Evolutionary conservation across 2,888 invertebrate genomes (phyloP).

Genomic region (Cylindroiulus punctatus): DNA sequence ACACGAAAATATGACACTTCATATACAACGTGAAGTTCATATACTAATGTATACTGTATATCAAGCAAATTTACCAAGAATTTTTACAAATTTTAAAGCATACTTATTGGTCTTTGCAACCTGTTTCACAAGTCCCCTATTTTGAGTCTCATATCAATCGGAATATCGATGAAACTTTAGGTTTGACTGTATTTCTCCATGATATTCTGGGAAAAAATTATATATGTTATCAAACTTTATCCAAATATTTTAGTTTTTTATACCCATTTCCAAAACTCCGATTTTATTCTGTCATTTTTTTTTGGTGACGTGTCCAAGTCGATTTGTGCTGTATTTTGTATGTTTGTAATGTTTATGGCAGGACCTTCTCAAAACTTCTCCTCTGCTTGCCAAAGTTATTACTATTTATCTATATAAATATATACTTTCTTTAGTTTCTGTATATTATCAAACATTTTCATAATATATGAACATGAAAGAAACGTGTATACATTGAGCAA

Average conservation of each 20-base stretch:
- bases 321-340: conserved; percentile 51
- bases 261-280: not conserved
- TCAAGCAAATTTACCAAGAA: too few species aligned
- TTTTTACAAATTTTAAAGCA: not conserved
- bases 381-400: conserved; percentile 63
- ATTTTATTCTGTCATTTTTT: not conserved
- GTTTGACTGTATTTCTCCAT: conserved; percentile 15
- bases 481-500: conserved; percentile 3
- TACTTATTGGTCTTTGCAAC: too few species aligned
- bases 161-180: not conserved
- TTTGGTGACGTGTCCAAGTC: conserved; percentile 50
- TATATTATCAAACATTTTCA: not conserved
- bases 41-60: too few species aligned
- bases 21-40: too few species aligned
- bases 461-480: not conserved
- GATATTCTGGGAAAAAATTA: not conserved
- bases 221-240: conserved; percentile 14
- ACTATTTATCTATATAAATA: conserved; percentile 52
- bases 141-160: not conserved
- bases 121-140: too few species aligned
- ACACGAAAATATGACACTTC: too few species aligned
- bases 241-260: not conserved
- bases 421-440: conserved; percentile 42
- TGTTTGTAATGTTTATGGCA: conserved; percentile 62
- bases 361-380: conserved; percentile 69